These are phyloP conservation scores for Pilophorus perplexus DNA, from an alignment of 2,888 invertebrate genomes.

Conservation along the genomic window DNA sequence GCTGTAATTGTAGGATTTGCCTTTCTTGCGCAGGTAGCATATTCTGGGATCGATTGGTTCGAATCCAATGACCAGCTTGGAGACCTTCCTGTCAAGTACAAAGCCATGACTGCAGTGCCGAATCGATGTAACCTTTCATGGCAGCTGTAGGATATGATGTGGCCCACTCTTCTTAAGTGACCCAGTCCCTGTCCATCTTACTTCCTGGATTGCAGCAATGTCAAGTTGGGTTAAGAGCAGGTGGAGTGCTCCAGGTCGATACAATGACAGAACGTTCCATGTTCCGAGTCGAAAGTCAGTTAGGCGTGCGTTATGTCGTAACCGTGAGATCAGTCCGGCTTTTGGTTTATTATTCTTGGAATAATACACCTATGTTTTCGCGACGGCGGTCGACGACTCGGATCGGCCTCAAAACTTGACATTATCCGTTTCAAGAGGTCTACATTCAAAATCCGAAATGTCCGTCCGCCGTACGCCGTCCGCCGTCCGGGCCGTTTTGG, in stretches of 20 bases:
- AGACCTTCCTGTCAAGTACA: neutral
- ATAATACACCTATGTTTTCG: too few relatives aligned
- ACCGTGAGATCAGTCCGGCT: neutral
- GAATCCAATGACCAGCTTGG: neutral
- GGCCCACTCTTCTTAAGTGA: neutral
- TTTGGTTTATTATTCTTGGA: too few relatives aligned
- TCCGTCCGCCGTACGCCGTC: too few relatives aligned
- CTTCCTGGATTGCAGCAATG: too few relatives aligned
- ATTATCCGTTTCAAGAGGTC: too few relatives aligned
- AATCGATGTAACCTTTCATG: neutral
- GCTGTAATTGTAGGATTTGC: neutral
- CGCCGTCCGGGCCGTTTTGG: too few relatives aligned
- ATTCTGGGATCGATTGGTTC: too few relatives aligned
- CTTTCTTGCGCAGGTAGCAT: constrained; percentile 12
- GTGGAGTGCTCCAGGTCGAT: constrained; percentile 17
- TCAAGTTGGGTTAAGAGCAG: constrained; percentile 16
- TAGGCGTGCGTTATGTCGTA: neutral
- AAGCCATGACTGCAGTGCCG: constrained; percentile 6
- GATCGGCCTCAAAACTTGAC: too few relatives aligned
- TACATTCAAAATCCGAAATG: too few relatives aligned
- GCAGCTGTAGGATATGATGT: constrained; percentile 21
- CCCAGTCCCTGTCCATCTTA: constrained; percentile 14
- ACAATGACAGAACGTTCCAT: constrained; percentile 1
- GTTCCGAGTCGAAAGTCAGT: neutral
- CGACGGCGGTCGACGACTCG: too few relatives aligned